Evolutionary conservation across 2,113 vertebrate genomes (phyloP), one percentile per base, ranked within the genome.

Genomic region (Copsychus sechellarum): DNA sequence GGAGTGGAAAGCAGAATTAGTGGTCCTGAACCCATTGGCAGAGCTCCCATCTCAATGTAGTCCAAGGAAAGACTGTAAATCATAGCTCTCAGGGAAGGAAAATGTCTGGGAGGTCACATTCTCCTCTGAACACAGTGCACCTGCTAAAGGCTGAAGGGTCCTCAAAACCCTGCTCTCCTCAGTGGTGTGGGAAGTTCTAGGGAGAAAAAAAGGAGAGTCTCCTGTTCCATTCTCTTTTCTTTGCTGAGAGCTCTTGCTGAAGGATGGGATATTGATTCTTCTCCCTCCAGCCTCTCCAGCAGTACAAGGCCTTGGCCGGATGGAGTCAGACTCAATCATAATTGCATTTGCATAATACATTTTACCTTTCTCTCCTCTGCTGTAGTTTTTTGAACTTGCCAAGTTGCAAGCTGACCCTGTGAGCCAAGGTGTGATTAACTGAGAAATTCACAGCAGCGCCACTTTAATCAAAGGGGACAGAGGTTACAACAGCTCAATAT

Each of bases 401-500:
- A 94, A 97, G 97, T 97, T 98, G 95, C 97, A 97, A 97, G 97
- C 97, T 98, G 98, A 97, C 97, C 90, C 88, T 90, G 94, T 43
- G 65, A 97, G 96, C 97, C 97, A 93, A 96, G 96, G 90, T 97
- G 91, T 98, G 98, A 99, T 99, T 98, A 98, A 98, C 97, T 97
- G 96, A 98, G 98, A 98, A 98, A 98, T 98, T 98, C 98, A 98
- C 95, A 90, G 96, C 97, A 97, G 98, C 95, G 33, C 95, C 94
- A 86, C 96, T 97, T 98, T 99, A 99, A 99, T 99, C 98, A 98
- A 98, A 98, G 97, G 92, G 97, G 99, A 99, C 99, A 99, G 98
- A 98, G 98, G 98, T 99, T 99, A 99, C 98, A 98, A 99, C 98
- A 98, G 98, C 99, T 99, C 98, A 98, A 99, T 99, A 98, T 97